Percentiles rank a stretch among this genome's conserved stretches.
Conservation (phyloP, 2,888 invertebrate species). For the Oscheius onirici region DNA sequence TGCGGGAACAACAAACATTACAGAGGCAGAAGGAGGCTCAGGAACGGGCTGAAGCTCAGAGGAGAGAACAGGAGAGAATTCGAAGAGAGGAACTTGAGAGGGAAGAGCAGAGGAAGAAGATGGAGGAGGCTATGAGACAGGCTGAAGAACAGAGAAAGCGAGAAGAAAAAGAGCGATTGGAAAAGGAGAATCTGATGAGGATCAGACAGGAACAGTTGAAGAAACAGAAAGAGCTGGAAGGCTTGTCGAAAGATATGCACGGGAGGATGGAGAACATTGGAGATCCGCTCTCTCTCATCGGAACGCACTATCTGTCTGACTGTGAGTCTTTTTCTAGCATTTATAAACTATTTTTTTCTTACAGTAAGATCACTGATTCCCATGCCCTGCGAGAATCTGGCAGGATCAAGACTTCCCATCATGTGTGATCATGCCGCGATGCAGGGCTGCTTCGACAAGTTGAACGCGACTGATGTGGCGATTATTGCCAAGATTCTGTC, state of each 20-base stretch:
- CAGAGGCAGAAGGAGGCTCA: constrained; percentile 19
- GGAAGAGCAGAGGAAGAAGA: constrained; percentile 25
- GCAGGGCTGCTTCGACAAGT: constrained; percentile 35
- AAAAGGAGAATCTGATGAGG: constrained; percentile 35
- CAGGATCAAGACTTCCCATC: constrained; percentile 40
- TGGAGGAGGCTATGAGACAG: constrained; percentile 30
- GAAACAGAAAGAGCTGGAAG: constrained; percentile 30
- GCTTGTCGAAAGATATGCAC: constrained; percentile 40
- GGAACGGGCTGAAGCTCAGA: constrained; percentile 19
- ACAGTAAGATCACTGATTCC: constrained; percentile 59
- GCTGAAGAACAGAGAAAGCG: constrained; percentile 36
- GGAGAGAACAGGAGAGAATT: constrained; percentile 24
- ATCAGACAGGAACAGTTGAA: constrained; percentile 40
- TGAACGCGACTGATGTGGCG: constrained; percentile 38
- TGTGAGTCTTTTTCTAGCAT: constrained; percentile 36
- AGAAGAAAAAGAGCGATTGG: constrained; percentile 38
- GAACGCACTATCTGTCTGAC: constrained; percentile 61
- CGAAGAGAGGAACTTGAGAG: constrained; percentile 33
- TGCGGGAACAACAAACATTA: constrained; percentile 18
- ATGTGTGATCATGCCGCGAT: constrained; percentile 39
- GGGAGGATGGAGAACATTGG: constrained; percentile 37
- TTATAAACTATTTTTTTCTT: constrained; percentile 18
- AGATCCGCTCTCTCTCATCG: constrained; percentile 59
- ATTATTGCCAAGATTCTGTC: constrained; percentile 45
- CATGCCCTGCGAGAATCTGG: constrained; percentile 55